A percentile compares a stretch with the other conserved stretches of the same genome.
These are phyloP conservation scores for Nematolebias whitei DNA, from an alignment of 2,113 vertebrate species.

Conservation along the genomic window DNA sequence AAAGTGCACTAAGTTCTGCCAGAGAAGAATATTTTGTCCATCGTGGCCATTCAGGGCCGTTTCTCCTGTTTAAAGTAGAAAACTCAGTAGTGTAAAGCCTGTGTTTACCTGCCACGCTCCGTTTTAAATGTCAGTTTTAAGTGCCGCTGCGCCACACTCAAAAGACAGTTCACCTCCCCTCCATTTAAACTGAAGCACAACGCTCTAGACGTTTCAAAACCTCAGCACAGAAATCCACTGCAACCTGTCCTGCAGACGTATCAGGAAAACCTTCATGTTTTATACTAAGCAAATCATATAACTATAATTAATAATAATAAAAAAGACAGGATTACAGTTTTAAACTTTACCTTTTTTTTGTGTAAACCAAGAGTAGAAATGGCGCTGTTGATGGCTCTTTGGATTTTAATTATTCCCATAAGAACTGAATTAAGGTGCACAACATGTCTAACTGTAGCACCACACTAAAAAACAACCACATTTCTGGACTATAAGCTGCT, in stretches of 20 bases:
- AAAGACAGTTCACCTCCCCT: neutral
- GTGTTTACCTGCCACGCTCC: constrained; percentile 19
- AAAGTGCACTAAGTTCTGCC: constrained; percentile 1
- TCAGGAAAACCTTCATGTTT: neutral
- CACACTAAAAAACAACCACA: constrained; percentile 14
- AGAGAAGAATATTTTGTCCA: constrained; percentile 15
- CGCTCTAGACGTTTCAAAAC: constrained; percentile 4
- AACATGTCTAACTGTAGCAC: constrained; percentile 65
- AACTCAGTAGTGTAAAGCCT: neutral
- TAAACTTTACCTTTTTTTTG: too few relatives aligned
- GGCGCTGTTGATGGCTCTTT: neutral
- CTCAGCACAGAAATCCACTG: neutral
- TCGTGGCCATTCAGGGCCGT: neutral
- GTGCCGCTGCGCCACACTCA: constrained; percentile 1
- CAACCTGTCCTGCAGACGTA: neutral
- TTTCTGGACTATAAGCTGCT: too few relatives aligned
- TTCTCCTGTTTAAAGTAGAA: neutral
- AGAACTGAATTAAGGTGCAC: constrained; percentile 37
- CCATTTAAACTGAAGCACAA: constrained; percentile 17
- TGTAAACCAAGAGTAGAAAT: neutral
- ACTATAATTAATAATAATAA: too few relatives aligned
- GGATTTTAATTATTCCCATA: constrained; percentile 1
- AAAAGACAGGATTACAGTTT: too few relatives aligned
- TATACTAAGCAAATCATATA: too few relatives aligned
- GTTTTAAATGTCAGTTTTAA: constrained; percentile 47